Evolutionary conservation across 2,113 vertebrate species (phyloP).

Genomic region (Malurus melanocephalus): DNA sequence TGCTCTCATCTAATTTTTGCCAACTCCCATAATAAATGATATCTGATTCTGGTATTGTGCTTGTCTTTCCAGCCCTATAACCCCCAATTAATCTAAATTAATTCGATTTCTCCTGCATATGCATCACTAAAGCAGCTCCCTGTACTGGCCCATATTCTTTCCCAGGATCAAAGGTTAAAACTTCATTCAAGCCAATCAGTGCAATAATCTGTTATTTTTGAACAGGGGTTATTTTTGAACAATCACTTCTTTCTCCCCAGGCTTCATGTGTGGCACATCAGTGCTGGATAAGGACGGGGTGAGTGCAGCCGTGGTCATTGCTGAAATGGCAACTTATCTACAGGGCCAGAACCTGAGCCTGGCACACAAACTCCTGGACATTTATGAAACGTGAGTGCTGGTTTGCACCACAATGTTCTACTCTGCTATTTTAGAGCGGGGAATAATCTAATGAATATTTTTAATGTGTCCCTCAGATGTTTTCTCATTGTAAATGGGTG

Average conservation of each 20-base stretch:
- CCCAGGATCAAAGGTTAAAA: neutral
- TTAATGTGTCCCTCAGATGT: neutral
- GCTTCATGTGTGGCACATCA: slow-evolving; percentile 88
- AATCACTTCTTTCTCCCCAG: slow-evolving; percentile 43
- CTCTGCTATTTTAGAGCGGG: neutral
- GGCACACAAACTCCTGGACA: slow-evolving; percentile 77
- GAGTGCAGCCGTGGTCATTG: slow-evolving; percentile 86
- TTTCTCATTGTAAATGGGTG: neutral
- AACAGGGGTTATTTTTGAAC: neutral
- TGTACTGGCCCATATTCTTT: too few species aligned
- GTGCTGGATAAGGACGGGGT: slow-evolving; percentile 94
- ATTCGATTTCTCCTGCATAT: neutral
- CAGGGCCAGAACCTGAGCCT: slow-evolving; percentile 75
- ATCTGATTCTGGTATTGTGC: neutral
- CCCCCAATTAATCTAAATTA: neutral
- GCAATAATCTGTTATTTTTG: neutral
- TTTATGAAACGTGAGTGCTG: slow-evolving; percentile 83
- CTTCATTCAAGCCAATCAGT: neutral
- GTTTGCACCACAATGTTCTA: neutral
- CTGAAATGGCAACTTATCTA: slow-evolving; percentile 89
- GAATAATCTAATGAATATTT: neutral
- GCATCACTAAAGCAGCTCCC: neutral
- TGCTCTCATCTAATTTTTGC: neutral
- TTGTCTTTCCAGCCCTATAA: neutral
- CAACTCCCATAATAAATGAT: neutral